Evolutionary conservation across 2,888 invertebrate species (phyloP).

Genomic region (Steromphala cineraria): DNA sequence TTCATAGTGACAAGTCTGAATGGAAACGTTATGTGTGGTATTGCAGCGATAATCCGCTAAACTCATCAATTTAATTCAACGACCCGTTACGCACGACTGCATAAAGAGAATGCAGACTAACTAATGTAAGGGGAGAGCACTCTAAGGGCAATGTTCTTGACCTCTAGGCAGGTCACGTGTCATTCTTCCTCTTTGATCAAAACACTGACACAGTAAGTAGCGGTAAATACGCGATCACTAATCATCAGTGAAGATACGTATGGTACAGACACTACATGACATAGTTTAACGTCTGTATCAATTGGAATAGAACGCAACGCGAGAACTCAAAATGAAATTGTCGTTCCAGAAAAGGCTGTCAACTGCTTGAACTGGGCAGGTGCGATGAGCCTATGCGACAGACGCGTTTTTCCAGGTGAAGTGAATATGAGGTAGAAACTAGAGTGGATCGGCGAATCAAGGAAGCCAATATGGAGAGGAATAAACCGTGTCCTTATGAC

Average conservation of each 20-base stretch:
- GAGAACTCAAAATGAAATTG: too few species aligned
- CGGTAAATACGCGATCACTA: background rate
- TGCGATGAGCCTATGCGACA: background rate
- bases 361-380: background rate
- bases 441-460: background rate
- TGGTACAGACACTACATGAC: too few species aligned
- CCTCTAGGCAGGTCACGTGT: conserved; percentile 6
- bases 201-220: background rate
- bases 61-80: too few species aligned
- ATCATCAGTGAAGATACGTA: too few species aligned
- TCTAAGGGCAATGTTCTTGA: background rate
- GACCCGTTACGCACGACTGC: background rate
- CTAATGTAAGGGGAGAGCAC: background rate
- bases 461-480: background rate
- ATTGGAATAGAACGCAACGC: too few species aligned
- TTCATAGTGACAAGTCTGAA: too few species aligned
- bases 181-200: background rate
- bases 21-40: too few species aligned
- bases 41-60: too few species aligned
- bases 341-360: background rate
- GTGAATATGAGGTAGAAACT: background rate
- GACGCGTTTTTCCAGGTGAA: background rate
- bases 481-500: conserved; percentile 15
- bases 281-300: too few species aligned
- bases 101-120: background rate